Evolutionary conservation across 92 coral and sea anemone species (phyloP).

Genomic region (Galaxea fascicularis): DNA sequence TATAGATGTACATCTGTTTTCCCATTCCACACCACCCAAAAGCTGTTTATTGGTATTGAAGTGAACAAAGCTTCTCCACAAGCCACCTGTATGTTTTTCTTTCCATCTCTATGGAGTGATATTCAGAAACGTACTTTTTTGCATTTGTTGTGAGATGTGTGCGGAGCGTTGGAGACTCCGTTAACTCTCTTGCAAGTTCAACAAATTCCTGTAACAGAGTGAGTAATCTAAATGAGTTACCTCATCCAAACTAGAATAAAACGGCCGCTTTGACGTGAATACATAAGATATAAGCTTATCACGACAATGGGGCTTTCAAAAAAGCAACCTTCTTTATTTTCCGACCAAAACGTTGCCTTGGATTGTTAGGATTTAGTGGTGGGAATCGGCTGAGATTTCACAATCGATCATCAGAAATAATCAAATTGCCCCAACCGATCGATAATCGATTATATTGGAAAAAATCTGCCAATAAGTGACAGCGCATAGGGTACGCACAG

Average conservation of each 20-base stretch:
- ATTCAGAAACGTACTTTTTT: conserved; percentile 55
- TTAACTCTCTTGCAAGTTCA: conserved; percentile 80
- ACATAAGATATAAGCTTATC: too few relatives aligned
- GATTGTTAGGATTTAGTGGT: too few relatives aligned
- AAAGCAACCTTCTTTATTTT: too few relatives aligned
- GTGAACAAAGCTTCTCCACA: conserved; percentile 49
- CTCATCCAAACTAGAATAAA: neutral
- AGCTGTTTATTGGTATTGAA: neutral
- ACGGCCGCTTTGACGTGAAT: neutral
- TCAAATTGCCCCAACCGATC: too few relatives aligned
- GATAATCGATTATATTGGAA: too few relatives aligned
- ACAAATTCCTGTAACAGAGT: conserved; percentile 74
- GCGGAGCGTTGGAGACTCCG: conserved; percentile 58
- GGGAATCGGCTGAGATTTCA: too few relatives aligned
- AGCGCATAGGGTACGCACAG: too few relatives aligned
- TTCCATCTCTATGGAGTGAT: conserved; percentile 75
- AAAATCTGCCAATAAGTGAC: too few relatives aligned
- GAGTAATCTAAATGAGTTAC: neutral
- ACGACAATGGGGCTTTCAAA: too few relatives aligned
- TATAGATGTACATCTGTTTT: neutral
- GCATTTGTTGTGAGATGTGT: conserved; percentile 68
- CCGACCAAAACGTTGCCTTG: too few relatives aligned
- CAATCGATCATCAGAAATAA: too few relatives aligned
- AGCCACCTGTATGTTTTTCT: conserved; percentile 73
- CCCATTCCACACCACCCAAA: neutral